Base-by-base conservation (phyloP, 2,888 invertebrate species). In the Hyalella azteca region DNA sequence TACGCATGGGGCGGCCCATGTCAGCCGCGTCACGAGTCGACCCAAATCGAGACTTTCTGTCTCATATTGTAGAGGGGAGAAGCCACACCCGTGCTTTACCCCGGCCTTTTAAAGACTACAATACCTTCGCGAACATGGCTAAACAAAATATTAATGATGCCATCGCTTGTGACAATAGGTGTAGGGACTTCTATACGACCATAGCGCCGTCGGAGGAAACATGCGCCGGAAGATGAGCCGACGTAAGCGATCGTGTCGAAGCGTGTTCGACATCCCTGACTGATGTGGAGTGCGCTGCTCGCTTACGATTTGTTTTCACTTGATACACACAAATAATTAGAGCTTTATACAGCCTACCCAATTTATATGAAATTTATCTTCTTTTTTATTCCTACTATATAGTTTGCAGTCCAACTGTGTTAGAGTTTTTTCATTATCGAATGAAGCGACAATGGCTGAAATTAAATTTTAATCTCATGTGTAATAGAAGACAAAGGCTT, bases 31-130 rank as follows among this genome's bases (percentile, higher is more conserved):
- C 66, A 66, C 66, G 66, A 66, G 29, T 22, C 66, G 66, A 66
- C 66, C 66, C 66, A 66, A 66, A 66, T 66, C 66, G 66, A 66
- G 66, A 66, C 66, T 66, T 66, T 66, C 66, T 66, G 66, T 66
- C 66, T 66, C 66, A 66, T 66, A 66, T 66, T 66, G 66, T 66
- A 66, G 66, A 66, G 15, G 66, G 26, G 39, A 66, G 66, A 36
- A 66, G 66, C 66, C 66, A 66, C 66, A 66, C 66, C 66, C 66
- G 66, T 13, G 36, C 36, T 32, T 36, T 66, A 66, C 66, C 32
- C 66, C 66, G n/a, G 66, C 66, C 66, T 66, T 66, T 66, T 66
- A 66, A 32, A 66, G 66, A 66, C 36, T 36, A 66, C 66, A 66
- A 66, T 66, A 36, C 66, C 66, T 66, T 15, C 66, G 66, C 66